Percentiles rank a stretch among this genome's conserved stretches.
Evolutionary conservation across 2,888 invertebrate species (phyloP).

Genomic region (Perizoma flavofasciatum): DNA sequence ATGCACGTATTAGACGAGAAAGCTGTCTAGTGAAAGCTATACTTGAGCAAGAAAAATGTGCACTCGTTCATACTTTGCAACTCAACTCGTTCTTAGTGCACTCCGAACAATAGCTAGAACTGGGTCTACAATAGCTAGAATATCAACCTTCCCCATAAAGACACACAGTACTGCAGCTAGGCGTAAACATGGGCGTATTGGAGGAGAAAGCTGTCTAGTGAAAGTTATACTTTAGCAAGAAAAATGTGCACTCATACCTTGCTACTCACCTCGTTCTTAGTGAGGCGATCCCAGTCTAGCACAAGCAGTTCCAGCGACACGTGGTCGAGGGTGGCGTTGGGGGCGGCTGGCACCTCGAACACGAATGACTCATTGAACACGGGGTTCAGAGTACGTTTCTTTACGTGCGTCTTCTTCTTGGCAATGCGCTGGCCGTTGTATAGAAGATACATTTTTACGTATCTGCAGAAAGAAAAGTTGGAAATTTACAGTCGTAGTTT

Average conservation of each 20-base stretch:
- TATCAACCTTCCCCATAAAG: not conserved
- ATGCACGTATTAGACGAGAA: not conserved
- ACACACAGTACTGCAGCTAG: not conserved
- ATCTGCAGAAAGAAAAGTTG: constrained; percentile 52
- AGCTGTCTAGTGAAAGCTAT: not conserved
- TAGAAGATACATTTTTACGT: constrained; percentile 97
- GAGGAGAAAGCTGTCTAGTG: not conserved
- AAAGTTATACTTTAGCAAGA: not conserved
- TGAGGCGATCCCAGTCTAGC: constrained; percentile 98
- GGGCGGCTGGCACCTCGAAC: constrained; percentile 95
- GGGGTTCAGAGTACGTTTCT: constrained; percentile 98
- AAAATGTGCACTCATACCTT: constrained; percentile 19
- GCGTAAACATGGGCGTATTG: not conserved
- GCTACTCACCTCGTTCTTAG: constrained; percentile 94
- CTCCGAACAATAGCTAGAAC: no score
- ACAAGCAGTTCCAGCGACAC: constrained; percentile 94
- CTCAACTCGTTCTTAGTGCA: no score
- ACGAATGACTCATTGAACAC: constrained; percentile 99
- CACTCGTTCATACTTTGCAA: no score
- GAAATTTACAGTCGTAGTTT: no score
- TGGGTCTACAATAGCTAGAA: no score
- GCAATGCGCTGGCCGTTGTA: constrained; percentile 99
- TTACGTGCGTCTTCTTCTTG: constrained; percentile 99
- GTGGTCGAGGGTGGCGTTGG: constrained; percentile 89
- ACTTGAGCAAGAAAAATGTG: not conserved